Evolutionary conservation across 1,140 invertebrate genomes (phyloP), one percentile per base, ranked within the genome.

Genomic region (Drosophila asahinai): DNA sequence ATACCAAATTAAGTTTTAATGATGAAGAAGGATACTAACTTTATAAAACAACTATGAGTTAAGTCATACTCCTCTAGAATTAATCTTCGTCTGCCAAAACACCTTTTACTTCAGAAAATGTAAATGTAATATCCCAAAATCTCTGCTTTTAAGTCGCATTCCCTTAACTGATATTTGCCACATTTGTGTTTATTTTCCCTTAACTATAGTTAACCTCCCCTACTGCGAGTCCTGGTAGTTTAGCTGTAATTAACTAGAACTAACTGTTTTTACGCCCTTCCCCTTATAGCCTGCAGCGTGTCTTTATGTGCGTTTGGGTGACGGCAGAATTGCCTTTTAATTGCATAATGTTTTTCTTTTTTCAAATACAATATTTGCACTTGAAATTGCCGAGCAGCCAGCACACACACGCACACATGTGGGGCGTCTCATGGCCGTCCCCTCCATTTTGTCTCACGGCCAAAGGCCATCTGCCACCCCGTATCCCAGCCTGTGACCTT

Each of bases 321-420:
- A 70, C 64, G 62, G 62, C 67, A 52, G 83, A 89, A 87, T 87
- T 77, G 77, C 47, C 62, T 89, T 87, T 89, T 89, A 89, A 87
- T 87, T 87, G 86, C 59, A 71, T 75, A 62, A 81, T 75, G 77
- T 84, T 89, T 65, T 54, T 38, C 45, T 40, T 57, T 77, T 52
- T 73, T 67, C 27, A 73, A 72, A 65, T 77, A 54, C 43, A 63
- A 79, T 71, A 78, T 71, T 51, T 63, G 30, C 51, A 52, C 43
- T 68, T 77, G 54, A 47, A 70, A 61, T 70, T 78, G 64, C 38
- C 54, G 40, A 68, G 63, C 33, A 71, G 22, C n/a, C 57, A 11
- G 11, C 25, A 33, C 45, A 33, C 27, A 36, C 27, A 40, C 5
- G 12, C 14, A 17, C 12, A 5, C 11, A 15, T 54, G 30, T 36